Evolutionary conservation across 2,888 invertebrate species (phyloP), one percentile per base, ranked within the genome.

Genomic region (Priapulus caudatus): DNA sequence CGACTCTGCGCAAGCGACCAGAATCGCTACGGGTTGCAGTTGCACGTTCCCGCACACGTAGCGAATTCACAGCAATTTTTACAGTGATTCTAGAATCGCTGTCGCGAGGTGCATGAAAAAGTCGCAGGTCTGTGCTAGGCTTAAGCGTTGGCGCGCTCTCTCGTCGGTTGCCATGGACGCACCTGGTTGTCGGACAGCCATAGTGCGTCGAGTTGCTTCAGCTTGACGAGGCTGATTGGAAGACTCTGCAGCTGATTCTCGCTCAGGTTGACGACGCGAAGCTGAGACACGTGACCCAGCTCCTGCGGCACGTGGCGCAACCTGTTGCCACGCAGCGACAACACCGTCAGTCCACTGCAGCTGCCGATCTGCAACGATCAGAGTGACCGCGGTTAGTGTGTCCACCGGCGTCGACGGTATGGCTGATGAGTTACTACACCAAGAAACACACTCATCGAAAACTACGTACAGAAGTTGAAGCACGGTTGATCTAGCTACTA

Each of bases 141-240:
- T n/a, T n/a, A n/a, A n/a, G 15, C 15, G 18, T 15, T 45, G 10
- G 15, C 10, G 15, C 22, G 45, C 5, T 10, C 18, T n/a, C n/a
- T n/a, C n/a, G n/a, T 48, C 10, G 1, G 18, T 45, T n/a, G 52
- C n/a, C n/a, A n/a, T n/a, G n/a, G n/a, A n/a, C n/a, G n/a, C n/a
- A 72, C 72, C 68, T 74, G 74, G 74, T 90, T 92, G 68, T 90
- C 89, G 57, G 90, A 86, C 48, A 93, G 77, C 93, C 93, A 93
- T 51, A 93, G 74, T 44, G 92, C 92, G 61, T 72, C 70, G 16
- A 75, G 59, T 54, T 72, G 66, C 48, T 68, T 67, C 65, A 92
- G 78, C 74, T 88, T 89, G 51, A 89, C 78, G 65, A 93, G 79
- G 47, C 89, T 86, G 57, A 89, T 86, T 10, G 93, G 93, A 65